Evolutionary conservation across 2,888 invertebrate species (phyloP).

Genomic region (Carpatolechia fugitivella): DNA sequence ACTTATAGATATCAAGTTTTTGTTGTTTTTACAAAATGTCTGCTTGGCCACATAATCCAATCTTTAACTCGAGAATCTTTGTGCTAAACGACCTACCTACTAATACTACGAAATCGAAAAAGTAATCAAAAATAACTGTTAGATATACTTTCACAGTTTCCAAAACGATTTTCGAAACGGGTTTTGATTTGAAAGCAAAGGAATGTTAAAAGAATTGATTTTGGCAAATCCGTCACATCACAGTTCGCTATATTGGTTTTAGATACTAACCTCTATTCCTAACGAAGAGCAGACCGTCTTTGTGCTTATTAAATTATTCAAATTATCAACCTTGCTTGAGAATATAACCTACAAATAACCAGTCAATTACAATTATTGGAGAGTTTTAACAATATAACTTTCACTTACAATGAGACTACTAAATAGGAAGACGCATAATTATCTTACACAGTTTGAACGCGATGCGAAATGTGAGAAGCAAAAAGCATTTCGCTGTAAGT

Average conservation of each 20-base stretch:
- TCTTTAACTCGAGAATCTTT: too few relatives aligned
- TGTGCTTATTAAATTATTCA: background rate
- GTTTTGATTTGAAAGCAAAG: slow-evolving; percentile 19
- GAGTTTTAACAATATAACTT: slow-evolving; percentile 5
- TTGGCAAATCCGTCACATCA: background rate
- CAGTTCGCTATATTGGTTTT: background rate
- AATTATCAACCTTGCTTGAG: background rate
- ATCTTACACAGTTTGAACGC: background rate
- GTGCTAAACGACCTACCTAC: too few relatives aligned
- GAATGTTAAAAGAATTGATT: slow-evolving; percentile 17
- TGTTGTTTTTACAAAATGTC: too few relatives aligned
- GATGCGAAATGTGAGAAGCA: background rate
- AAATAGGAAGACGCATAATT: background rate
- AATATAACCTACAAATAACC: background rate
- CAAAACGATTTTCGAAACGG: slow-evolving; percentile 14
- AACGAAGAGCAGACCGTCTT: background rate
- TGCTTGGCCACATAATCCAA: too few relatives aligned
- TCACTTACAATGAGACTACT: slow-evolving; percentile 1
- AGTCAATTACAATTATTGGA: background rate
- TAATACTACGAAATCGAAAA: too few relatives aligned
- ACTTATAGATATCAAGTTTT: too few relatives aligned
- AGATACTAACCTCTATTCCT: background rate
- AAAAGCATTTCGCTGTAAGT: background rate
- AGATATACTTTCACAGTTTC: slow-evolving; percentile 11
- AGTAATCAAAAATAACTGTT: slow-evolving; percentile 24